Evolutionary conservation across 1,140 invertebrate species (phyloP), one percentile per base, ranked within the genome.

Genomic region (Drosophila ohnishii): DNA sequence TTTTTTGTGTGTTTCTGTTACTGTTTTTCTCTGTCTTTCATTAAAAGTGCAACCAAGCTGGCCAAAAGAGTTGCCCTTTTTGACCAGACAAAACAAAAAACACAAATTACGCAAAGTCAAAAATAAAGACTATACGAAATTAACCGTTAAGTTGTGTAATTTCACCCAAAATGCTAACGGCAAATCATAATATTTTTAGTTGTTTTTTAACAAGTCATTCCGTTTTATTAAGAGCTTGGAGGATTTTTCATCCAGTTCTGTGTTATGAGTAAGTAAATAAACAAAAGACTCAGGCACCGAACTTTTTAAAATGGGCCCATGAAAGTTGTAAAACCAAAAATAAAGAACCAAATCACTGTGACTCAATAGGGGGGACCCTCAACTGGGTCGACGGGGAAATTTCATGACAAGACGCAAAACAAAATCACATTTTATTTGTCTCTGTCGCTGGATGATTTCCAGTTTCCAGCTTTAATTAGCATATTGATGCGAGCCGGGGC

Each of bases 91-190:
- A 48, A 47, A 25, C 3, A 25, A 45, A 25, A 28, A 48, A 28
- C 14, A 28, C 22, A 71, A 71, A 71, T 71, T 71, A 71, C 69
- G 48, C 47, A 75, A 75, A 75, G 50, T 45, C 25, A 39, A 47
- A 60, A 32, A 65, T 55, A 50, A 66, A 73, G 73, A 75, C 28
- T 42, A 53, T 42, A 65, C 65, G 47, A 78, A 78, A 78, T 65
- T 78, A 78, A 78, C 75, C 66, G 75, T 78, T 78, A 78, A 78
- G 75, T 72, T 78, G 75, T 71, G 66, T 78, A 78, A 78, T 77
- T 77, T 77, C 74, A 45, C 50, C 72, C 57, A 77, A 67, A 75
- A 40, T 63, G 51, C 74, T 76, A 77, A 77, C 73, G 63, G 74
- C 63, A 47, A 75, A 53, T 75, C 35, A 71, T 57, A 59, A 57